These are phyloP conservation scores for Tapirus indicus DNA, from an alignment of 2,797 vertebrate species.

Conservation along the genomic window DNA sequence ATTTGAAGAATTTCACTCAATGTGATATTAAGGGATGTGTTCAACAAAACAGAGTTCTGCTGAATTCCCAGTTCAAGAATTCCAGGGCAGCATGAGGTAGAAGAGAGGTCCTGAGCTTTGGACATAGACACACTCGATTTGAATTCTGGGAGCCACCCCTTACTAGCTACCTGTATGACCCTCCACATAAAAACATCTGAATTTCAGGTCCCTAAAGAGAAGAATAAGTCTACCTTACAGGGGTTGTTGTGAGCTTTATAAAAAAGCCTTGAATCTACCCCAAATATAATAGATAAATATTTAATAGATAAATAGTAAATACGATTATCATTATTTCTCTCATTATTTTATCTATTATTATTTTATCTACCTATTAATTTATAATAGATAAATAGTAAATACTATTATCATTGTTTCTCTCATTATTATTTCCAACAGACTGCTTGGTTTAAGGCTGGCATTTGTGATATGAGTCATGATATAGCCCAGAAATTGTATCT, in stretches of 20 bases:
- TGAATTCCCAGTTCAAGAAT: not conserved
- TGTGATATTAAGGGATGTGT: not conserved
- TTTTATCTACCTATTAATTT: too few species aligned
- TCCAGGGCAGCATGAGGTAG: accelerated
- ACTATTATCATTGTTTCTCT: not conserved
- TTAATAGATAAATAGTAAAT: not conserved
- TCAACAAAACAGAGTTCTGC: not conserved
- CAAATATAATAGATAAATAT: not conserved
- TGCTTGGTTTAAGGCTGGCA: not conserved
- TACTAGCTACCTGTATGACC: not conserved
- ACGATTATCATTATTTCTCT: not conserved
- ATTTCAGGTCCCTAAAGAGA: not conserved
- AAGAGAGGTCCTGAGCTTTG: not conserved
- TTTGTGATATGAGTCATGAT: not conserved
- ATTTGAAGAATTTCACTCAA: not conserved
- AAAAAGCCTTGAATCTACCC: not conserved
- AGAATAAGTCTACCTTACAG: not conserved
- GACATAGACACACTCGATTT: not conserved
- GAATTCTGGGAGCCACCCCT: not conserved
- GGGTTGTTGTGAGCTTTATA: not conserved
- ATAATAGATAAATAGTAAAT: not conserved
- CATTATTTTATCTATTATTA: not conserved
- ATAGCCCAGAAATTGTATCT: not conserved
- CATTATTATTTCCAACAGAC: not conserved
- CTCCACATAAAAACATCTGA: not conserved